Evolutionary conservation across 2,113 vertebrate species (phyloP), one percentile per base, ranked within the genome.

Genomic region (Oenanthe oenanthe): DNA sequence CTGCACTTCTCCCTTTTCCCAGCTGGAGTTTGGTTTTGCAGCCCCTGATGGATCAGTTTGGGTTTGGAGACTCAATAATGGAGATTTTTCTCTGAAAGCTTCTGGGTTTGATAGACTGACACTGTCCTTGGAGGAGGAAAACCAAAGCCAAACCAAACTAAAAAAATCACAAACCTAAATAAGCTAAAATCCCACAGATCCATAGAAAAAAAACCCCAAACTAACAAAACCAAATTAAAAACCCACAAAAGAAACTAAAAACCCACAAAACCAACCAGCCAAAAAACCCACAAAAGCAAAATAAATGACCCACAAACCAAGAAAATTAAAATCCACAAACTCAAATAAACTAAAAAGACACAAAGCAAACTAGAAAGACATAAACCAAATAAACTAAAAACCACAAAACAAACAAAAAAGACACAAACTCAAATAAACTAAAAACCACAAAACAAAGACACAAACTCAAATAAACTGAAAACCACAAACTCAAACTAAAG

Each of bases 41-140:
- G 62, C 17, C n/a, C 4, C n/a, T 5, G 8, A 6, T n/a, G 32
- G 29, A 19, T 26, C 5, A 8, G 4, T 28, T 66, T 3, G 26
- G 15, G 42, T 56, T 43, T 53, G 56, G 58, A 34, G 51, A 8
- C 0, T 19, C 4, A 29, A 3, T 1, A 19, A 26, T 34, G 0
- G 7, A 8, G 57, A 10, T 48, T 38, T 36, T 22, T 3, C 38
- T 13, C 1, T 11, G 5, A 3, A 22, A 15, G 8, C 12, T 70
- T 19, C 47, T 53, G 62, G 13, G 45, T 45, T 17, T 56, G 68
- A 7, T 29, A 4, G 66, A 9, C 0, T 13, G 24, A 2, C 4
- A 0, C 1, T 6, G 36, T 13, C 19, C 6, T 15, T 6, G 28
- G 29, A 5, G 75, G 57, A 22, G 14, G 12, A 13, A 45, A 29